Percentiles rank a stretch among this genome's conserved stretches.
Conservation (phyloP, 2,113 vertebrate genomes). For the Dicaeum eximium region DNA sequence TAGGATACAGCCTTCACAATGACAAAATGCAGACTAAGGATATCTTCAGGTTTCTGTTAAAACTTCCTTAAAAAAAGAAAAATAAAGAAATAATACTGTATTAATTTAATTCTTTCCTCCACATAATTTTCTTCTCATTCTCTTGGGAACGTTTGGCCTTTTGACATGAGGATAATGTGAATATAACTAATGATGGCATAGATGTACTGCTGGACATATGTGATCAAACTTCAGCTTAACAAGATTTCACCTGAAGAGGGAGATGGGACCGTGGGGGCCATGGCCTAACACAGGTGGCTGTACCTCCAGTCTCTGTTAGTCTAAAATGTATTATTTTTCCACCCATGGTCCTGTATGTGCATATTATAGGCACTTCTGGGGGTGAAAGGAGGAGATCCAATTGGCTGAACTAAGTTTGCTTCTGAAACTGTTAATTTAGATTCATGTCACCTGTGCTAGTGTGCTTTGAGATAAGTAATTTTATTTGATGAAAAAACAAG, state of each 20-base stretch:
- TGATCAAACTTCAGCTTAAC: background rate
- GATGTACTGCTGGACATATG: background rate
- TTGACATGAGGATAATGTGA: background rate
- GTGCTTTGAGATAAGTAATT: background rate
- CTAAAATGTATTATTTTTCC: background rate
- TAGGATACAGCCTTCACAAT: background rate
- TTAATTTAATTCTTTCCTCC: background rate
- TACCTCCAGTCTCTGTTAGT: background rate
- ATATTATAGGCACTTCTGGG: background rate
- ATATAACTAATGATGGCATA: background rate
- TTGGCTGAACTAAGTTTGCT: background rate
- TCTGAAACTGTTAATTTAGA: background rate
- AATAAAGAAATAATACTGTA: background rate
- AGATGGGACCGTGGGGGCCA: background rate
- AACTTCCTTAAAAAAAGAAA: background rate
- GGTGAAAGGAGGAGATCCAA: background rate
- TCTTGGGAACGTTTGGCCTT: background rate
- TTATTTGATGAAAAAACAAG: background rate
- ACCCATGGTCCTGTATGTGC: accelerated
- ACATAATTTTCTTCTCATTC: background rate
- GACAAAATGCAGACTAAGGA: background rate
- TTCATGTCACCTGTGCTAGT: background rate
- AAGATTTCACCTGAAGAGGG: background rate
- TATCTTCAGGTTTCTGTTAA: background rate
- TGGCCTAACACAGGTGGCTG: background rate